Evolutionary conservation across 1,140 invertebrate species (phyloP).

Genomic region (Trinorchestia longiramus): DNA sequence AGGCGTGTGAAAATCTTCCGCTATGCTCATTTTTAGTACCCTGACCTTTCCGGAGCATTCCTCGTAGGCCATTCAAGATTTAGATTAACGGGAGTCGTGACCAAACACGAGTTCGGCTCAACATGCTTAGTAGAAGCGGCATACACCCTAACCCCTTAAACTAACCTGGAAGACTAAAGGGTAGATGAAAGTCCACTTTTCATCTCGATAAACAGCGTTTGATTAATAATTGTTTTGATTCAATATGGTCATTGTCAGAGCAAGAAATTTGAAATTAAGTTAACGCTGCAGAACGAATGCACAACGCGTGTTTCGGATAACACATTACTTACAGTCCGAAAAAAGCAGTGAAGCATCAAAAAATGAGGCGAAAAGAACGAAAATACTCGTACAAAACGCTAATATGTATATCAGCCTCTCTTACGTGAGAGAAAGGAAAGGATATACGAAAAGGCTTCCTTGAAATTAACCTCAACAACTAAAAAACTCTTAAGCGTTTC

Average conservation of each 20-base stretch:
- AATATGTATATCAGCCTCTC: not conserved
- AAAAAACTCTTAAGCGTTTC: too few species aligned
- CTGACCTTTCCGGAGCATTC: not conserved
- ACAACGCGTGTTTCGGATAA: not conserved
- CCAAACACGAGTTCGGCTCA: not conserved
- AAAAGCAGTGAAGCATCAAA: not conserved
- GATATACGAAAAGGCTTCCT: not conserved
- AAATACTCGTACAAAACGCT: not conserved
- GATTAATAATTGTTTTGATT: not conserved
- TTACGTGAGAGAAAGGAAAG: not conserved
- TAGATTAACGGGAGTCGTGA: conserved; percentile 17
- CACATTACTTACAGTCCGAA: not conserved
- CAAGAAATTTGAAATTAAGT: not conserved
- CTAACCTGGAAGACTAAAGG: not conserved
- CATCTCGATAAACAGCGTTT: not conserved
- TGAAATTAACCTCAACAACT: too few species aligned
- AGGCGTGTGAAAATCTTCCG: not conserved
- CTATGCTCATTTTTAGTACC: not conserved
- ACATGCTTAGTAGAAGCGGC: not conserved
- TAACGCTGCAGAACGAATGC: not conserved
- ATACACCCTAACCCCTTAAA: not conserved
- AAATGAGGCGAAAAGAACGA: not conserved
- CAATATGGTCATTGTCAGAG: not conserved
- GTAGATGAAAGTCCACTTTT: not conserved
- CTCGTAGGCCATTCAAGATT: not conserved